Percentiles rank a stretch among this genome's conserved stretches.
Conservation (phyloP, 2,113 vertebrate species). For the Regulus satrapa region DNA sequence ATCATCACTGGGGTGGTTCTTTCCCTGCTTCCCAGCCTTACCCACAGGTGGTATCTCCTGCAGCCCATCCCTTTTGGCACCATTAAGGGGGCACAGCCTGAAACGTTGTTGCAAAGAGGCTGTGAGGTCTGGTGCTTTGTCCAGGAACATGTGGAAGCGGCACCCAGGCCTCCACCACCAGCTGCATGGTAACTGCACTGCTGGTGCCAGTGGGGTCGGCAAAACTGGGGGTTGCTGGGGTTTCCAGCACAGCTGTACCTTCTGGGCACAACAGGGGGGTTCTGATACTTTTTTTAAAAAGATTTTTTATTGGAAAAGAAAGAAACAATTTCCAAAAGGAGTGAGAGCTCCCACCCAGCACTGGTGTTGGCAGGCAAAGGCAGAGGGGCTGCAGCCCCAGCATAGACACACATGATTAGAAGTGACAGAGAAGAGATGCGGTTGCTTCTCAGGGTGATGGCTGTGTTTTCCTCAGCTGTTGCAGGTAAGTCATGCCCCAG, state of each 20-base stretch:
- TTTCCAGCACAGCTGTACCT: background rate
- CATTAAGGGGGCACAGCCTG: background rate
- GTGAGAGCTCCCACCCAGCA: conserved; percentile 16
- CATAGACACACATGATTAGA: background rate
- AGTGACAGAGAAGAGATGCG: background rate
- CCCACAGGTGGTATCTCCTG: background rate
- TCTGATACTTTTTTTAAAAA: background rate
- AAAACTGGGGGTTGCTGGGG: background rate
- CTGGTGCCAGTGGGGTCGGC: background rate
- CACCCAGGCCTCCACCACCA: background rate
- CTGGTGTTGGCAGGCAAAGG: background rate
- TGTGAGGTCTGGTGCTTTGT: background rate
- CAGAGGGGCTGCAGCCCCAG: background rate
- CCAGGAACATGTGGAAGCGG: background rate
- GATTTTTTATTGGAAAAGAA: conserved; percentile 68
- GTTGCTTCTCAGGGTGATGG: background rate
- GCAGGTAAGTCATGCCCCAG: background rate
- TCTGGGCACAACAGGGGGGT: background rate
- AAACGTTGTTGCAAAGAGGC: background rate
- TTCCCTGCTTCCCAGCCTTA: background rate
- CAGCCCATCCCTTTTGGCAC: background rate
- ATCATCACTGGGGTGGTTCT: fast-evolving
- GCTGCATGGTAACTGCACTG: background rate
- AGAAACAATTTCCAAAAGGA: conserved; percentile 29
- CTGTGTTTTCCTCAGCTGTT: background rate